Conservation (phyloP, 2,113 vertebrate genomes). For the Charadrius vociferus region DNA sequence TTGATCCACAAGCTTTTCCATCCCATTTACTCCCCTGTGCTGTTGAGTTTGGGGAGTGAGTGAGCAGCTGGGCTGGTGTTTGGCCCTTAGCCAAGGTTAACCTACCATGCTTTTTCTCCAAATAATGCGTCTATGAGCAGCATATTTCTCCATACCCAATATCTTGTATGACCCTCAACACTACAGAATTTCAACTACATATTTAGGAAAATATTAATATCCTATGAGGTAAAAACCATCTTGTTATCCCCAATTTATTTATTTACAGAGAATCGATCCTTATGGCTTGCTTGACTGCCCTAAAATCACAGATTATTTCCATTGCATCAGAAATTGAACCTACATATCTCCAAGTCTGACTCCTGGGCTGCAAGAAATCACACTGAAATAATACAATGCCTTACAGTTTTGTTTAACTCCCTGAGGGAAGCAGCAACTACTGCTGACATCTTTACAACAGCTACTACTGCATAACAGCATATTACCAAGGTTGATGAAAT, state of each 20-base stretch:
- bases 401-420: not conserved
- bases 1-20: not conserved
- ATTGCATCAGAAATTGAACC: not conserved
- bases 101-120: not conserved
- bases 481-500: not conserved
- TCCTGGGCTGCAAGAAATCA: not conserved
- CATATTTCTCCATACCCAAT: not conserved
- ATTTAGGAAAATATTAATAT: not conserved
- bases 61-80: rapidly evolving
- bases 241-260: not conserved
- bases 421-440: not conserved
- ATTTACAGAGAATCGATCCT: not conserved
- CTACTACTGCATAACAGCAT: not conserved
- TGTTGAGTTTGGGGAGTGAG: not conserved
- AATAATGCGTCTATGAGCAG: not conserved
- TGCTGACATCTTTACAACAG: not conserved
- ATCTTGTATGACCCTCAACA: not conserved
- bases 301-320: not conserved
- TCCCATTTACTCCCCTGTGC: not conserved
- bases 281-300: not conserved
- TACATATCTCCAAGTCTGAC: not conserved
- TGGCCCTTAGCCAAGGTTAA: not conserved
- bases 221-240: not conserved
- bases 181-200: not conserved
- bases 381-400: not conserved